Base-by-base conservation (phyloP, 2,797 vertebrate genomes). In the Atherinosoma microstoma region DNA sequence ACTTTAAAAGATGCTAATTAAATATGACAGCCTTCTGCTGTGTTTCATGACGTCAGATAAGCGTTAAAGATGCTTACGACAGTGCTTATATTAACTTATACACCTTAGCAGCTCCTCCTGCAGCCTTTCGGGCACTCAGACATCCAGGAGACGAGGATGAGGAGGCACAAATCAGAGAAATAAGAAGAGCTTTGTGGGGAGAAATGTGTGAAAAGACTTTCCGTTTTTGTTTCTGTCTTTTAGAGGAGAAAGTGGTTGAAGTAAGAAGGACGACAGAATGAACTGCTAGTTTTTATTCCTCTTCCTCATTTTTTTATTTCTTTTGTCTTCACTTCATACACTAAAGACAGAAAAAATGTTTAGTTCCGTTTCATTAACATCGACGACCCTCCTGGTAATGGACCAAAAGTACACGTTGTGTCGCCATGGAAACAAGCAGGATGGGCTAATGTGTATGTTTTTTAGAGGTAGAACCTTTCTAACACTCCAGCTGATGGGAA, bases 401-500 rank as follows among this genome's bases (percentile, higher is more conserved):
- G 78, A 77, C 72, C 85, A 68, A 78, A 80, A 64, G 54, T 40
- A 34, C 22, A 59, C 2, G 24, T 27, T 27, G 38, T 4, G 29
- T 76, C 53, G 34, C 38, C n/a, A 0, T 36, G 40, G 71, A 35
- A 4, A 3, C 0, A 2, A 12, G 49, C 38, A 35, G 83, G 75
- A 66, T 40, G 60, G 58, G 65, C 66, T 35, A 27, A 53, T 64
- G 35, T 70, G 61, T 84, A 57, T 84, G 67, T 89, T 82, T 89
- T 83, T 74, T 84, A 86, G 72, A n/a, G 27, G 12, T 85, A 86
- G 83, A 73, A 53, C 58, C 20, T 77, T 88, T 75, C 79, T 94
- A 94, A 93, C 93, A 91, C 85, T 91, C 82, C 82, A 87, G 60
- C 60, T 3, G 68, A 79, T 69, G 73, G 71, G n/a, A 11, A 59